Base-by-base conservation (phyloP, 2,888 invertebrate species). In the Nephrotoma flavescens region DNA sequence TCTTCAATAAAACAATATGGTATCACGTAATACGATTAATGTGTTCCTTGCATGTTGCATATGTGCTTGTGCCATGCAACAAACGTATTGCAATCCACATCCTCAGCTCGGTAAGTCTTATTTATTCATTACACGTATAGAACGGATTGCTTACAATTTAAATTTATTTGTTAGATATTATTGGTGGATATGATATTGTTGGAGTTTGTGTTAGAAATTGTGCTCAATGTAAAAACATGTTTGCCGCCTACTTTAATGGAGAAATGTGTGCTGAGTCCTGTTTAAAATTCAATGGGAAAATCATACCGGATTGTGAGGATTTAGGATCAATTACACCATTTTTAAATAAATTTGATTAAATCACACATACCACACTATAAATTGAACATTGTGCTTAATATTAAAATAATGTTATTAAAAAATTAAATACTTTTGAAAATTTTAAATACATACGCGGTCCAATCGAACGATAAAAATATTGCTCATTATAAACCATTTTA, bases 291-390 rank as follows among this genome's bases (percentile, higher is more conserved):
- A 84, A 42, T 42, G 84, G 84, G 1, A 84, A 84, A 84, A 42
- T 84, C n/a, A 84, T 84, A 42, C 84, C 84, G 15, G 84, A 84
- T 42, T 84, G 84, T 84, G 84, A 84, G 42, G 42, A 84, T 84
- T 42, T 84, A n/a, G 84, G 42, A 42, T 84, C 84, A 5, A 84
- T 84, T 15, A 42, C 42, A 9, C 84, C 84, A 42, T 84, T 42
- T 84, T 84, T 84, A 84, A 42, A 84, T 84, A 84, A 42, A 42
- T 42, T 84, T 41, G 84, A 84, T 7, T 84, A 84, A 84, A 42
- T 31, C 2, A 31, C 31, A 31, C 3, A 31, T 2, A n/a, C n/a
- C n/a, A n/a, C 3, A 31, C 31, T 31, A 31, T 3, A 31, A 31
- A 31, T 57, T 57, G 19, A 15, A 57, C 19, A 57, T 57, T 15